Evolutionary conservation across 2,113 vertebrate species (phyloP), one percentile per base, ranked within the genome.

Genomic region (Pipra filicauda): DNA sequence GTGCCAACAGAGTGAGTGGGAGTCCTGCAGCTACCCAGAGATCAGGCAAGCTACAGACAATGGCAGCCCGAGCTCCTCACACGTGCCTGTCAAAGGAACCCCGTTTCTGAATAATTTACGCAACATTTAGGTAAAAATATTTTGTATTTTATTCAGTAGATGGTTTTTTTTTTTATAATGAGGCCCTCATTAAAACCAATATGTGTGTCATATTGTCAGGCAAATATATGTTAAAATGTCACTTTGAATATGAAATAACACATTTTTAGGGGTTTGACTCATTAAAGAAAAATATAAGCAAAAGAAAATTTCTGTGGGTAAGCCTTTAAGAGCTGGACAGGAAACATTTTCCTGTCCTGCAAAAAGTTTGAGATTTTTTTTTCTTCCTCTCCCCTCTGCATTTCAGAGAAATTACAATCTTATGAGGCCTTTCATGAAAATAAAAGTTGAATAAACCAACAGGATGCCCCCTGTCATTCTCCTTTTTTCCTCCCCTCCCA

Each of bases 201-300:
- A 51, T 84, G 71, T 95, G 93, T 97, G 96, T 97, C 97, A 97
- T 81, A 95, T 97, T 97, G 95, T 95, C 96, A 97, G 93, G 94
- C 88, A 97, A 97, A 97, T 97, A 95, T 96, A 97, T 96, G 96
- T 97, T 97, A 97, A 97, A 96, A 87, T 96, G 95, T 97, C 97
- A 97, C 87, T 94, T 94, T 94, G 92, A 97, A 89, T 96, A 84
- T 39, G 93, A 96, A 96, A 96, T 88, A 96, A 95, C 94, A 91
- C 93, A 83, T 96, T 97, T 90, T 95, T 96, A 96, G 95, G 91
- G 85, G 85, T 57, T 84, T 93, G 82, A 95, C 91, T 97, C 89
- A 91, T 95, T 97, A 97, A 88, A 94, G 81, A 91, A 96, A 96
- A 95, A 96, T 52, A 84, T 59, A 97, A 84, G 82, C 12, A 2